Evolutionary conservation across 1,140 invertebrate genomes (phyloP), one percentile per base, ranked within the genome.

Genomic region (Bombyx mandarina): DNA sequence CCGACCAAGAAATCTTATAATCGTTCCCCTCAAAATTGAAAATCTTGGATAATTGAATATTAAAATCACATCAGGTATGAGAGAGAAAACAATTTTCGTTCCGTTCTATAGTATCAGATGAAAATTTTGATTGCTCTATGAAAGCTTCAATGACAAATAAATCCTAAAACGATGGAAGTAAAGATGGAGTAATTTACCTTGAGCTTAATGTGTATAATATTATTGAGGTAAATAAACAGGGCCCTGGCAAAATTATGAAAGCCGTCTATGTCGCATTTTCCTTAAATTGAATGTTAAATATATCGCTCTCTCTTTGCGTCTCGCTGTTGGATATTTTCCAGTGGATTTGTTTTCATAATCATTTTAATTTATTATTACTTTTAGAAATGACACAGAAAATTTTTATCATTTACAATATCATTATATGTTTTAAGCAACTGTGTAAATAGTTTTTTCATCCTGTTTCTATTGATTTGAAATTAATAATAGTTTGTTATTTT

Each of bases 31-130:
- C 72, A 72, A 77, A 82, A 82, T 82, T 82, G 78, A 79, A 86
- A 82, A 78, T 79, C 71, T 78, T 74, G 75, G 75, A 79, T 82
- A 79, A 82, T 75, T 77, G 74, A 82, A 83, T 81, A 75, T 81
- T 67, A 66, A 71, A 67, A 69, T 73, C 73, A 73, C 70, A 66
- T 63, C 62, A 69, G 68, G 72, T 65, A 72, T 66, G 60, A 65
- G 45, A 51, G 49, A 45, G 56, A 63, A 65, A 67, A 62, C 47
- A 57, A 59, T 70, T 65, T 58, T 57, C 62, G 54, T 64, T 58
- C 26, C 26, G 26, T 62, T 53, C 47, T 52, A 56, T 58, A 8
- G 56, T 48, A 46, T 54, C 51, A 58, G n/a, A 58, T n/a, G 42
- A 47, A 35, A 9, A 3, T 43, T 55, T 55, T 45, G 48, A 50